Evolutionary conservation across 2,113 vertebrate species (phyloP).

Genomic region (Dasyprocta punctata): DNA sequence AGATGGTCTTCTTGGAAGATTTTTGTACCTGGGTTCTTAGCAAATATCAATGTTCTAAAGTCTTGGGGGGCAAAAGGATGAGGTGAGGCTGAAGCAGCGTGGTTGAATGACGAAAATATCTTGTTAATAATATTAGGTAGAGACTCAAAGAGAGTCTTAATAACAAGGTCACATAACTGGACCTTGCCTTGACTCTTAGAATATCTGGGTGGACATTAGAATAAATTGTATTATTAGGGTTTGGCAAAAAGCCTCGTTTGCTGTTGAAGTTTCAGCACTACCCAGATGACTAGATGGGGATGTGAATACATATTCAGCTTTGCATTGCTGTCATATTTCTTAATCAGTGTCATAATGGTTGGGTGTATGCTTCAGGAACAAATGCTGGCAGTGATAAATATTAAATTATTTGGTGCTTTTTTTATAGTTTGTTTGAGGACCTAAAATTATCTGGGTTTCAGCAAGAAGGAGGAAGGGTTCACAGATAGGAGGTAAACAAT

Average conservation of each 20-base stretch:
- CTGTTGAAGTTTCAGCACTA: not conserved
- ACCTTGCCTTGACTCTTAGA: not conserved
- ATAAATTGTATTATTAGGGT: not conserved
- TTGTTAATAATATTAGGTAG: not conserved
- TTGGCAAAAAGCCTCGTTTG: conserved; percentile 32
- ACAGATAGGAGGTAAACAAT: conserved; percentile 56
- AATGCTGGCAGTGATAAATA: not conserved
- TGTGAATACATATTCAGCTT: not conserved
- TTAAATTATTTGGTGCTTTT: not conserved
- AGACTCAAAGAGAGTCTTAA: not conserved
- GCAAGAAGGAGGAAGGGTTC: conserved; percentile 42
- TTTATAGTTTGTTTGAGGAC: not conserved
- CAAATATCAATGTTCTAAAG: not conserved
- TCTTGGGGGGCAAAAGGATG: not conserved
- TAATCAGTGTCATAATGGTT: not conserved
- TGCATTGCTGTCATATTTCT: not conserved
- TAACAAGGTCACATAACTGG: not conserved
- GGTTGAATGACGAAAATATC: not conserved
- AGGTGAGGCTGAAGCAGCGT: not conserved
- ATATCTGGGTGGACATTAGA: not conserved
- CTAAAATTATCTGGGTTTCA: conserved; percentile 9
- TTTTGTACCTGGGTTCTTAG: not conserved
- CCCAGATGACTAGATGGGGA: not conserved
- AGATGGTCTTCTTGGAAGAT: not conserved
- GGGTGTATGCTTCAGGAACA: not conserved